phyloP scores from a whole-genome alignment of 35 echinoderm and acorn worm species.

The Diadema setosum region DNA sequence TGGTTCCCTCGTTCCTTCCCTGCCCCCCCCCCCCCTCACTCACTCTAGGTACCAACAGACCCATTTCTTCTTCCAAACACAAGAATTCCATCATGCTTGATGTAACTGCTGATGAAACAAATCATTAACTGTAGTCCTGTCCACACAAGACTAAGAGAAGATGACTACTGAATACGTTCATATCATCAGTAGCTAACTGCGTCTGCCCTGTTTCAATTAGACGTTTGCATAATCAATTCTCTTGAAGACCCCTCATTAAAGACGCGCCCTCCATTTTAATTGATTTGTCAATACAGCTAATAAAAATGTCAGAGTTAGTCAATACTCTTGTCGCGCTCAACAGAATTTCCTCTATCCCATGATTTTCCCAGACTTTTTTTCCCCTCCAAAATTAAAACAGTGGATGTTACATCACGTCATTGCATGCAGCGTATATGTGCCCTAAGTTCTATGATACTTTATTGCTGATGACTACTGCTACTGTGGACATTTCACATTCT shows the following conservation, averaged over 20 bases:
- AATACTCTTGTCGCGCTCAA: no score
- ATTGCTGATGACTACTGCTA: no score
- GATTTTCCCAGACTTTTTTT: no score
- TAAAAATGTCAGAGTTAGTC: not conserved
- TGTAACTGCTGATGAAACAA: not conserved
- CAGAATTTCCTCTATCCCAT: no score
- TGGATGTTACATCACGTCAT: no score
- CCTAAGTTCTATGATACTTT: no score
- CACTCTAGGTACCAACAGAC: not conserved
- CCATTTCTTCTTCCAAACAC: not conserved
- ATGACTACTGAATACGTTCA: not conserved
- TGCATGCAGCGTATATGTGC: no score
- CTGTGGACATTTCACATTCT: no score
- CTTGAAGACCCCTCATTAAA: not conserved
- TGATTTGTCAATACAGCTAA: not conserved
- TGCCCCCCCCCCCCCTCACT: not conserved
- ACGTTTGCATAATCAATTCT: not conserved
- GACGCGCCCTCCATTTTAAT: not conserved
- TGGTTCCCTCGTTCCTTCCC: not conserved
- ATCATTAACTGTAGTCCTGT: not conserved
- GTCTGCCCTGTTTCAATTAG: not conserved
- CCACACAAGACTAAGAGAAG: not conserved
- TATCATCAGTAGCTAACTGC: not conserved
- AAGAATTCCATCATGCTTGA: not conserved
- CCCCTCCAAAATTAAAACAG: no score